These are phyloP conservation scores for Triplophysa siluroides DNA, from an alignment of 2,113 vertebrate species.

Conservation along the genomic window DNA sequence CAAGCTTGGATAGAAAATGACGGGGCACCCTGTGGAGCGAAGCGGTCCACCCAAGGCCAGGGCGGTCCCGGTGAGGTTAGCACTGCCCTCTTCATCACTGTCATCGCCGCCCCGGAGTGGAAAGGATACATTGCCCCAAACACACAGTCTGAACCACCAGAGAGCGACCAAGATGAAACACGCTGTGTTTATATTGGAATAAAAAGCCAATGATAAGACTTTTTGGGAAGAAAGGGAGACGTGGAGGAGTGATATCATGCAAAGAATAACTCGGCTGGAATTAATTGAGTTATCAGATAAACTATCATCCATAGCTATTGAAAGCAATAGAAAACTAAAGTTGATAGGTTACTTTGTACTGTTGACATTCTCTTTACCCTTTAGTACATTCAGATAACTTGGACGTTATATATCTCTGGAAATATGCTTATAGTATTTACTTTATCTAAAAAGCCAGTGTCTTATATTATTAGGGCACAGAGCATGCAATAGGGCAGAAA, in stretches of 20 bases:
- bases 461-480: too few relatives aligned
- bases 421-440: neutral
- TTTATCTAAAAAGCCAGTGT: too few relatives aligned
- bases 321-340: neutral
- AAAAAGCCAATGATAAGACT: neutral
- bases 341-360: neutral
- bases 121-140: conserved; percentile 25
- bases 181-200: neutral
- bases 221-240: neutral
- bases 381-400: neutral
- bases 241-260: neutral
- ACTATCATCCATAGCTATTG: neutral
- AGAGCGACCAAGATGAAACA: conserved; percentile 17
- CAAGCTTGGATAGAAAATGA: conserved; percentile 9
- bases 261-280: neutral
- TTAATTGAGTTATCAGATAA: neutral
- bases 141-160: conserved; percentile 2
- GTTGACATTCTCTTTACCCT: neutral
- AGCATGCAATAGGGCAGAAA: too few relatives aligned
- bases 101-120: conserved; percentile 3
- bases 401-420: neutral
- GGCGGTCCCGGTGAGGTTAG: conserved; percentile 17
- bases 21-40: conserved; percentile 20
- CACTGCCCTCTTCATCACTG: conserved; percentile 32
- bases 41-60: conserved; percentile 26